These are phyloP conservation scores for Atta cephalotes DNA, from an alignment of 1,140 invertebrate species.

Conservation along the genomic window DNA sequence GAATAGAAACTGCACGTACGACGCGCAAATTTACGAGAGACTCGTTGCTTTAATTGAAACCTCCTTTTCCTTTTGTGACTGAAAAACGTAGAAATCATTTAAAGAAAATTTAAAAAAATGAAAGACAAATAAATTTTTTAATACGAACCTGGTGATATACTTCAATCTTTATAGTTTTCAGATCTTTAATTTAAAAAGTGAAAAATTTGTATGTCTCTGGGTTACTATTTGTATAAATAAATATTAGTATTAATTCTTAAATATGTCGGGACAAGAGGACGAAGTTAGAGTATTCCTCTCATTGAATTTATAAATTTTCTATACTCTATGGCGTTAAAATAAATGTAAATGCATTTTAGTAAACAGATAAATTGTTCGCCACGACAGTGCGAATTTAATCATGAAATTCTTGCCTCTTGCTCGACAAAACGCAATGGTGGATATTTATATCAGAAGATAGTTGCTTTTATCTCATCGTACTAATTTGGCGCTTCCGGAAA, in stretches of 20 bases:
- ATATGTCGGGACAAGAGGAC: neutral
- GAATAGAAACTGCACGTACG: conserved; percentile 42
- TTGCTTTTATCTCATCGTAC: conserved; percentile 76
- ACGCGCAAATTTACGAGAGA: conserved; percentile 37
- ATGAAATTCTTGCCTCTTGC: conserved; percentile 42
- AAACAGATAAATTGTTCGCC: conserved; percentile 19
- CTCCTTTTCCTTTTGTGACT: neutral
- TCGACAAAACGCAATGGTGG: conserved; percentile 60
- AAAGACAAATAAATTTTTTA: neutral
- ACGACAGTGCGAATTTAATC: conserved; percentile 29
- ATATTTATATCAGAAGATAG: conserved; percentile 77
- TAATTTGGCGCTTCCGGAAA: conserved; percentile 78
- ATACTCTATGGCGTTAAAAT: neutral
- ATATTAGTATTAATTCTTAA: neutral
- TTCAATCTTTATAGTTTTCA: neutral
- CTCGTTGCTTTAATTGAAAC: neutral
- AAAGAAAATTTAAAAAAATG: neutral
- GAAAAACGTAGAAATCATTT: neutral
- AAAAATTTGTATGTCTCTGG: neutral
- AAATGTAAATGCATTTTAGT: neutral
- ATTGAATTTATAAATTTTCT: neutral
- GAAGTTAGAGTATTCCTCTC: neutral
- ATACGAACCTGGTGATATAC: neutral
- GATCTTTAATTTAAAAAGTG: neutral
- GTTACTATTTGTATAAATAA: neutral